These are phyloP conservation scores for Capreolus pygargus DNA, from an alignment of 2,113 vertebrate species.

Conservation along the genomic window DNA sequence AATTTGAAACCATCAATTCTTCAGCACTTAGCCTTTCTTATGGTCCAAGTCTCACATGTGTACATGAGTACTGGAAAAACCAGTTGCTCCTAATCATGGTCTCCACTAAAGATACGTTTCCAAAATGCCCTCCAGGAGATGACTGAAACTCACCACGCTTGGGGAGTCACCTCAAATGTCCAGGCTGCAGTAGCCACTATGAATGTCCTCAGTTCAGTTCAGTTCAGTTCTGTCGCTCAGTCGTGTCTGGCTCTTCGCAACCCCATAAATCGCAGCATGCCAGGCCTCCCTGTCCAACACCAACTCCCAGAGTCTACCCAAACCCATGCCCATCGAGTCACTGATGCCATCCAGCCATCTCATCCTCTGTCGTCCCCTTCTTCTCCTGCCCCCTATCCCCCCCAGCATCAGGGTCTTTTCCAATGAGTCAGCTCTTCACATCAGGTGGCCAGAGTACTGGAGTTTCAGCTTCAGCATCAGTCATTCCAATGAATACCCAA, in stretches of 20 bases:
- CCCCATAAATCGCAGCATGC: not conserved
- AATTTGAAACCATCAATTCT: not conserved
- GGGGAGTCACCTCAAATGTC: too few relatives aligned
- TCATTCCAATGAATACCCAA: too few relatives aligned
- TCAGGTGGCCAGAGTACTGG: too few relatives aligned
- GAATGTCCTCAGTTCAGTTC: not conserved
- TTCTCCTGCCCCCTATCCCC: too few relatives aligned
- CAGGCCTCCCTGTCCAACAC: not conserved
- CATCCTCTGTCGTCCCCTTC: too few relatives aligned
- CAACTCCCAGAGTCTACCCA: too few relatives aligned
- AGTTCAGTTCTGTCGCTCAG: not conserved
- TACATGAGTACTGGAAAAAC: not conserved
- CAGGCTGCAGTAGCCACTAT: not conserved
- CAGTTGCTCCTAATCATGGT: not conserved
- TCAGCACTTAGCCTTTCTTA: not conserved
- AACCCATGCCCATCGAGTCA: too few relatives aligned
- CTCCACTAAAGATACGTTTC: not conserved
- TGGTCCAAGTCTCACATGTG: not conserved
- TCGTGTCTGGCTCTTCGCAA: fast-evolving
- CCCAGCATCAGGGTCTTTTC: too few relatives aligned
- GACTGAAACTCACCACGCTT: not conserved
- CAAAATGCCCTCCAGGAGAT: not conserved
- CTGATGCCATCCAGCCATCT: too few relatives aligned
- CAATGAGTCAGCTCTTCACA: too few relatives aligned
- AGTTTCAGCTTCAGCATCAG: too few relatives aligned